Evolutionary conservation across 2,797 vertebrate genomes (phyloP), one percentile per base, ranked within the genome.

Genomic region (Nyctalus aviator): DNA sequence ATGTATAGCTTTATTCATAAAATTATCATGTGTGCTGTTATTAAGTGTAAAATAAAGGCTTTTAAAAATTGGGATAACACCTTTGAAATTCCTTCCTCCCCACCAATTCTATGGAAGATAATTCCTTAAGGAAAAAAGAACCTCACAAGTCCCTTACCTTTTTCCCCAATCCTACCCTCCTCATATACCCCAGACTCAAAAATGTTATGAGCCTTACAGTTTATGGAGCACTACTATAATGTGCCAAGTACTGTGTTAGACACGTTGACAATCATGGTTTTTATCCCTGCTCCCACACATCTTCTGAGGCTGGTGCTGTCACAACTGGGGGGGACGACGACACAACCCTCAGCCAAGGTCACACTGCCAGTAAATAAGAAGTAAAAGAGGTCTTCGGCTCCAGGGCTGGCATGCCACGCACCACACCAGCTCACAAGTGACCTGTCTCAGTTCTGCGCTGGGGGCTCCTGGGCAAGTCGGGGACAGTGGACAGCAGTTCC

Each of bases 51-150:
- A 77, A 55, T 25, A 78, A 84, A 66, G 30, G 9, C 41, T 91
- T 95, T 95, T 87, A 75, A 55, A 83, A 93, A 50, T 4, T 91
- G 35, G 68, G 14, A 83, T 78, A 15, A 82, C 1, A 69, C 62
- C 27, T 88, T 92, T 88, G 62, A 93, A 69, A 79, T 57, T 82
- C 35, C 59, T 83, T 78, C 78, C 72, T 76, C 41, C 44, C 55
- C 13, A 72, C 48, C 35, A 76, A 76, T 92, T 84, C 59, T 35
- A 95, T 30, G 32, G 68, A 86, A 84, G 62, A 68, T 18, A 41
- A 75, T 46, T 93, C 48, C 48, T 82, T 83, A 91, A 87, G 55
- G 35, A 82, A 66, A n/a, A 50, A 25, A 35, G 81, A 81, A 30
- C 37, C 77, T 73, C 78, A 17, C 14, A 76, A 55, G 35, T n/a